A percentile compares a stretch with the other conserved stretches of the same genome.
phyloP scores from a whole-genome alignment of 2,113 vertebrate genomes.

The Tragelaphus buxtoni region DNA sequence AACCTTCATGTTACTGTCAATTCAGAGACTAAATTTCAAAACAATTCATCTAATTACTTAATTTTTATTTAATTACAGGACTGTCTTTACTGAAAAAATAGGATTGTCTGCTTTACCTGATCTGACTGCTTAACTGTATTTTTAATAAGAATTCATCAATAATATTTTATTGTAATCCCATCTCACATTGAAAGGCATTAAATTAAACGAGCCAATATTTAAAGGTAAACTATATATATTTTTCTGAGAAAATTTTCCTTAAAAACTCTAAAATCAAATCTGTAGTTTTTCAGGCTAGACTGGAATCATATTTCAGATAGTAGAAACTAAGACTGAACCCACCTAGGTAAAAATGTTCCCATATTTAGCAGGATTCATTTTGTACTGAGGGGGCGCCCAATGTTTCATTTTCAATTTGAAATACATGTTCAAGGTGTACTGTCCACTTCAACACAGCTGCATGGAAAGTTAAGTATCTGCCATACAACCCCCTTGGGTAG shows the following conservation, averaged over 20 bases:
- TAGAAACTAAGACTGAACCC: background rate
- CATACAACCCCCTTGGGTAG: background rate
- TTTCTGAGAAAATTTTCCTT: background rate
- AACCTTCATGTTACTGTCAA: background rate
- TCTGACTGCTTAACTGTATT: background rate
- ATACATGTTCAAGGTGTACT: background rate
- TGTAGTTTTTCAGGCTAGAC: slow-evolving; percentile 34
- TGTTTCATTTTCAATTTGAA: slow-evolving; percentile 46
- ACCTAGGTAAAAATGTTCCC: slow-evolving; percentile 22
- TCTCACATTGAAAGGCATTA: background rate
- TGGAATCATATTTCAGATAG: slow-evolving; percentile 39
- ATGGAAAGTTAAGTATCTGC: background rate
- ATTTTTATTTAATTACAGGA: background rate
- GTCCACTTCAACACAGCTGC: background rate
- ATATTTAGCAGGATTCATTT: background rate
- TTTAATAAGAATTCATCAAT: slow-evolving; percentile 13
- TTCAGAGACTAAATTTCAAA: background rate
- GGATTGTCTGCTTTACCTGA: background rate
- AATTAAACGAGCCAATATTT: background rate
- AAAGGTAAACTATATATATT: slow-evolving; percentile 14
- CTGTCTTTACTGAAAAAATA: background rate
- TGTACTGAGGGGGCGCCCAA: background rate
- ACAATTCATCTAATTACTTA: background rate
- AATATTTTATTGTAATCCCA: background rate
- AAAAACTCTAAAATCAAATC: slow-evolving; percentile 1